Evolutionary conservation across 2,797 vertebrate genomes (phyloP), one percentile per base, ranked within the genome.

Genomic region (Gorsachius magnificus): DNA sequence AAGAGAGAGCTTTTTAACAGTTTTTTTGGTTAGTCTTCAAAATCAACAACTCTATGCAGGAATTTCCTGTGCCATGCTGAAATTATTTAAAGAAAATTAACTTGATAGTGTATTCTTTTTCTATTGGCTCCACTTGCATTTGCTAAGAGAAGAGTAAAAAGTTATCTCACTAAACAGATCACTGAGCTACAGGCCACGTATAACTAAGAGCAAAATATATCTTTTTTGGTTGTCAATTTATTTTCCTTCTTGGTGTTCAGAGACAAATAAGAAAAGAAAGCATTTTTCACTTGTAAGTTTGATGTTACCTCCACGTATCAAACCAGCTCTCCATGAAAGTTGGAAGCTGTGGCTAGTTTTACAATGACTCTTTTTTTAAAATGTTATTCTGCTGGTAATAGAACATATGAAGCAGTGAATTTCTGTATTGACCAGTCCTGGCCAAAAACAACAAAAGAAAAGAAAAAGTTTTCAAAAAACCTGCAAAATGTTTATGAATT

Each of bases 401-500:
- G 92, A 89, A 93, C 78, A 83, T 82, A 97, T 25, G 80, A 96
- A 96, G 66, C 48, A 96, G 85, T 53, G 89, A 94, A 97, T 95
- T 97, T 93, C 95, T 96, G 60, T 96, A 97, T 92, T 97, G 96
- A 97, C 82, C 95, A 91, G 63, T 51, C 66, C 66, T 80, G 65
- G 98, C 98, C 98, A 98, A 98, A 97, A 98, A 87, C 95, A 98
- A 98, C 98, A 98, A 96, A 94, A 96, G 71, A 95, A 96, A 97
- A 96, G 79, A 96, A 97, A 96, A 86, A 97, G 93, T 95, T 97
- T 98, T 97, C 9, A 85, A 98, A 98, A 98, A 68, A 16, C 19
- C 91, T 97, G 96, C 86, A 98, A 98, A 98, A 98, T 98, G 97
- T 98, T 98, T 98, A 98, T 98, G 96, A 98, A 98, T 98, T 98